phyloP scores from a whole-genome alignment of 2,113 vertebrate species.

The Pygoscelis adeliae region DNA sequence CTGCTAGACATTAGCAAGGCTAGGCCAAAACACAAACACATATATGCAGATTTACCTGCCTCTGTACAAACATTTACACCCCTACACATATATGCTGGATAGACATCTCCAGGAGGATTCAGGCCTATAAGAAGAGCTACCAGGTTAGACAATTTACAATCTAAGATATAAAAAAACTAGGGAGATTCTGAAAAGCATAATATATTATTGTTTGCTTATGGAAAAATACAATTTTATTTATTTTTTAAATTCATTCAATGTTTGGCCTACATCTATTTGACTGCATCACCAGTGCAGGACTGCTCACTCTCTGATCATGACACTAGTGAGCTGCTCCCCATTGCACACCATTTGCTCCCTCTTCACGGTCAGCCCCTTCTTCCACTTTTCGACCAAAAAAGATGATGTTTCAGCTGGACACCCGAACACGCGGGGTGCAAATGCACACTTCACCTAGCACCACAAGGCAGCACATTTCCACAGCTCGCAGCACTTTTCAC shows the following conservation, averaged over 20 bases:
- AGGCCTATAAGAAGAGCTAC: background rate
- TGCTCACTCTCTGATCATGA: fast-evolving
- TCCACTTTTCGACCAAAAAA: background rate
- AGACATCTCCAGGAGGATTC: background rate
- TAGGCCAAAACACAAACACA: background rate
- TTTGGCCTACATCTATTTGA: background rate
- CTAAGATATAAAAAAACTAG: background rate
- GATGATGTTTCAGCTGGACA: background rate
- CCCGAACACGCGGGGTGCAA: background rate
- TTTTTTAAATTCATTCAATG: background rate
- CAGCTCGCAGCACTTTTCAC: background rate
- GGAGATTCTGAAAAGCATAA: background rate
- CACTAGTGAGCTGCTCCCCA: background rate
- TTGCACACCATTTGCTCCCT: background rate
- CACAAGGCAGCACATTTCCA: background rate
- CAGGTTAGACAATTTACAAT: background rate
- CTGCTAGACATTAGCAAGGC: background rate
- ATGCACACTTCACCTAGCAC: background rate
- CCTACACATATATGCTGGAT: background rate
- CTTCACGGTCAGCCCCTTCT: background rate
- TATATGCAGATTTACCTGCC: background rate
- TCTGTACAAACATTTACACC: background rate
- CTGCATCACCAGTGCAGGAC: fast-evolving
- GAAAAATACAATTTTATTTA: background rate
- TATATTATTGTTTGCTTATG: background rate